Base-by-base conservation (phyloP, 2,888 invertebrate genomes). In the Alloscopus bannaensis region DNA sequence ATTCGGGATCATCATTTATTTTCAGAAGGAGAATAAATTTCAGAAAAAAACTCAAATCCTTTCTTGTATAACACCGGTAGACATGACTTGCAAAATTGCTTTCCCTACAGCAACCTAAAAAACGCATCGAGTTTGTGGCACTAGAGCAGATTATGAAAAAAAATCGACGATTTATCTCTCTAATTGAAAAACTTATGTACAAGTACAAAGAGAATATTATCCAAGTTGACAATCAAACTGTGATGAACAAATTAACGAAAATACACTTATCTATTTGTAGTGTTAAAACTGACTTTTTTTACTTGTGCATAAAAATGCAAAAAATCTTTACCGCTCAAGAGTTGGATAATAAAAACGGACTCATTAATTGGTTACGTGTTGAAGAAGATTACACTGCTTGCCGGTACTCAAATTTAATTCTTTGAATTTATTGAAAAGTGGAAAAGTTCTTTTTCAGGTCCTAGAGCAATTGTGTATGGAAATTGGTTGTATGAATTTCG, bases 21-120 rank as follows among this genome's bases (percentile, higher is more conserved):
- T 20, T n/a, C 3, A 50, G n/a, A 20, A 18, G 18, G 6, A 50
- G 20, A 3, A 50, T 4, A 6, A 47, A 6, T 20, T 50, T 3
- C n/a, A 20, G 11, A 50, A 50, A 20, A 50, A 50, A 6, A 50
- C 22, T 47, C 47, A 3, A 6, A 11, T 47, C 13, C 4, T 18
- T 47, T 47, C 24, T 22, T 52, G 52, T 52, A 52, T 3, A 28
- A 77, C 77, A 77, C 77, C 77, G 77, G 77, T 70, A 65, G 57
- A 57, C 70, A 70, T 77, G 77, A 77, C 77, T 77, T 65, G 28
- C 65, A 75, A n/a, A n/a, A n/a, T n/a, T n/a, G n/a, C 29, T 66
- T 75, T 65, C 73, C 73, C 59, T 65, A 55, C 64, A 55, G 52
- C 72, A 60, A 72, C 20, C 11, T 20, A 60, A 11, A 50, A 50